Evolutionary conservation across 2,113 vertebrate genomes (phyloP).

Genomic region (Saimiri boliviensis): DNA sequence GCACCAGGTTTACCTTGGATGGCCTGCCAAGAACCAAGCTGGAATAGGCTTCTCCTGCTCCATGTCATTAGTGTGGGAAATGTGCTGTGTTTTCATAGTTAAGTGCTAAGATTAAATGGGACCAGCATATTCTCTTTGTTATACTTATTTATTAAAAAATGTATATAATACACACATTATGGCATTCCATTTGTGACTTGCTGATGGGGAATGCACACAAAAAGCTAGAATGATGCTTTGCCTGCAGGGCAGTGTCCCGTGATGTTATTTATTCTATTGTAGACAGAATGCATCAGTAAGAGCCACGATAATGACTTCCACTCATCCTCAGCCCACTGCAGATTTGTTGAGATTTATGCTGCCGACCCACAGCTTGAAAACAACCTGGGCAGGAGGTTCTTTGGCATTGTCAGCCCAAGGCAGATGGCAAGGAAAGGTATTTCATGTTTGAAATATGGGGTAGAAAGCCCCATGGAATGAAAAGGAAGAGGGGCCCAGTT

Average conservation of each 20-base stretch:
- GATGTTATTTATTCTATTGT: not conserved
- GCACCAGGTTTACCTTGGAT: not conserved
- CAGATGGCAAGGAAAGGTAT: conserved; percentile 21
- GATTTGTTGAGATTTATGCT: conserved; percentile 37
- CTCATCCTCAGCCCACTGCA: conserved; percentile 11
- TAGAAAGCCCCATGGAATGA: not conserved
- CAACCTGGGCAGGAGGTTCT: conserved; percentile 34
- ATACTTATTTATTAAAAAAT: conserved; percentile 38
- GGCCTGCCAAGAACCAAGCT: not conserved
- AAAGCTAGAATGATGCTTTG: not conserved
- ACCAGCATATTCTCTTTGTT: conserved; percentile 42
- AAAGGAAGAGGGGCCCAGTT: not conserved
- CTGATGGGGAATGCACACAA: not conserved
- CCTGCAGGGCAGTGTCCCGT: not conserved
- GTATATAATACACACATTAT: not conserved
- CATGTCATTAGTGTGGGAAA: not conserved
- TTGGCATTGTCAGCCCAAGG: conserved; percentile 35
- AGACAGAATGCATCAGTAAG: not conserved
- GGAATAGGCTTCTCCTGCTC: not conserved
- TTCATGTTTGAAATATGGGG: not conserved
- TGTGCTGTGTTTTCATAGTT: not conserved
- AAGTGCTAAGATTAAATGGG: conserved; percentile 43
- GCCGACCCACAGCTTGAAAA: not conserved
- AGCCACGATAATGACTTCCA: not conserved
- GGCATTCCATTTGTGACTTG: conserved; percentile 25